Base-by-base conservation (phyloP, 2,113 vertebrate species). In the Myodes glareolus region DNA sequence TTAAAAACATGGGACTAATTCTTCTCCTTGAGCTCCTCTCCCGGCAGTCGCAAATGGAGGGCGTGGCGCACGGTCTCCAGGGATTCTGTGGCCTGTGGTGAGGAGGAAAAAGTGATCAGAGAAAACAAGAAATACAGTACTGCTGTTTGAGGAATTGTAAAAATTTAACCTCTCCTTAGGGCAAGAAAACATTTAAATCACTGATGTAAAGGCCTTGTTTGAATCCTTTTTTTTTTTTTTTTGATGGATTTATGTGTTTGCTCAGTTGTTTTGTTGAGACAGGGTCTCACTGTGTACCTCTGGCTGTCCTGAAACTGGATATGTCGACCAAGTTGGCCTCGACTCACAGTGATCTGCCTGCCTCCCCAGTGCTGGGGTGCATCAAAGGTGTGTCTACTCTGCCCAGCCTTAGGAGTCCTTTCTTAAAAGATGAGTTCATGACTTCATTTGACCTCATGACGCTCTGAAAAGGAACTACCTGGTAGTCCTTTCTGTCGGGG, bases 21-120 rank as follows among this genome's bases (percentile, higher is more conserved):
- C 98, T 98, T 99, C 92, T 98, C 94, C 45, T 17, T 96, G 68
- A 99, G 98, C 91, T 99, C 98, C 94, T 99, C 98, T 45, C 99
- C 93, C 12, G 99, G 99, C 31, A 99, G 98, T 90, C 94, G 98
- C 88, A 99, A 98, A 29, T 95, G 98, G 84, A 99, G 99, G 63
- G 99, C 98, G 8, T 98, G 98, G 75, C 98, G 99, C 94, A 99
- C 97, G 7, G 98, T 98, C 87, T 94, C 98, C 95, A 99, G 97
- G 86, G 99, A 99, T 61, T 99, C 98, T 97, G 99, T 99, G 78
- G 99, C 98, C 99, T 99, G 97, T 87, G 16, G 3, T 3, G 36
- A 31, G 36, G n/a, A 61, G 16, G n/a, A 6, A 27, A 29, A 67
- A 97, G 0, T 25, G 33, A n/a, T 86, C 77, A 95, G 80, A 92